Evolutionary conservation across 1,140 invertebrate species (phyloP).

Genomic region (Scaptomyza pallida): DNA sequence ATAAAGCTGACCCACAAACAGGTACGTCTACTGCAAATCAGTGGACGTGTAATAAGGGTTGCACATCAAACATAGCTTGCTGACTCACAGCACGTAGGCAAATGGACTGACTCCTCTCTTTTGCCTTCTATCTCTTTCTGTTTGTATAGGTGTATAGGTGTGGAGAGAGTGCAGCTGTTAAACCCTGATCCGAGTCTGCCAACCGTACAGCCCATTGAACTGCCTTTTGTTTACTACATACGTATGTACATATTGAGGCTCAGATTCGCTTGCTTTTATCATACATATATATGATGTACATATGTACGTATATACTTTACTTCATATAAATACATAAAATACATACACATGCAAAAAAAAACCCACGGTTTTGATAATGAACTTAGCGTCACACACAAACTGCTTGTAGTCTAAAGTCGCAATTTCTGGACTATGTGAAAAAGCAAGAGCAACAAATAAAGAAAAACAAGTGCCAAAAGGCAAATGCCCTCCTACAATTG

Average conservation of each 20-base stretch:
- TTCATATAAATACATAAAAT: slow-evolving; percentile 1
- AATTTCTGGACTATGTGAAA: slow-evolving; percentile 68
- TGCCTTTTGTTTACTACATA: slow-evolving; percentile 59
- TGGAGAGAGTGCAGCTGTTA: slow-evolving; percentile 62
- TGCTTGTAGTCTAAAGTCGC: slow-evolving; percentile 70
- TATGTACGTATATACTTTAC: slow-evolving; percentile 4
- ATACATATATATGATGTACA: slow-evolving; percentile 27
- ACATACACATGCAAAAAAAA: too few species aligned
- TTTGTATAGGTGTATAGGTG: slow-evolving; percentile 11
- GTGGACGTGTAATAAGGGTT: slow-evolving; percentile 52
- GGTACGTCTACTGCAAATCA: slow-evolving; percentile 21
- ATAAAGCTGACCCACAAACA: slow-evolving; percentile 37
- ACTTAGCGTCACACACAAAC: slow-evolving; percentile 45
- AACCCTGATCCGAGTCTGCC: slow-evolving; percentile 58
- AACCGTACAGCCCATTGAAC: slow-evolving; percentile 69
- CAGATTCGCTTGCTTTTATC: slow-evolving; percentile 51
- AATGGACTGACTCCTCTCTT: slow-evolving; percentile 16
- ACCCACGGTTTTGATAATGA: slow-evolving; percentile 61
- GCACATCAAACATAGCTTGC: slow-evolving; percentile 59
- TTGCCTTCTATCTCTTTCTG: slow-evolving; percentile 24
- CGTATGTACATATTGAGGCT: slow-evolving; percentile 21
- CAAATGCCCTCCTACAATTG: slow-evolving; percentile 69
- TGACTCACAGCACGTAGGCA: slow-evolving; percentile 78
- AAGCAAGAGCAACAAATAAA: slow-evolving; percentile 35
- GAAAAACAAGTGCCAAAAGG: slow-evolving; percentile 47